Evolutionary conservation across 1,140 invertebrate genomes (phyloP).

Genomic region (Drosophila kepulauana): DNA sequence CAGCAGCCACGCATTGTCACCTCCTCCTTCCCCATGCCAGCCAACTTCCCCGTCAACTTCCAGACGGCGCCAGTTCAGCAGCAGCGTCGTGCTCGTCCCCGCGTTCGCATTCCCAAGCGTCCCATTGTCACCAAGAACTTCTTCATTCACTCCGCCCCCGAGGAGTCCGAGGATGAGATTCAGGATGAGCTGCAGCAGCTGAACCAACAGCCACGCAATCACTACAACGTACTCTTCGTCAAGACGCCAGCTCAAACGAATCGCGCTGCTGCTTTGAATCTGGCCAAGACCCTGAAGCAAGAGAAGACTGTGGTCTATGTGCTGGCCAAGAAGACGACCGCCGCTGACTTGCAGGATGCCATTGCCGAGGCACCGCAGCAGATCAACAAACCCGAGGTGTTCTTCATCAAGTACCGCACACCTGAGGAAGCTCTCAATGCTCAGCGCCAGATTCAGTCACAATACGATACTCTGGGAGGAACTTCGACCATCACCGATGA

Average conservation of each 20-base stretch:
- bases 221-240: conserved; percentile 92
- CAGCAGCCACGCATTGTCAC: conserved; percentile 27
- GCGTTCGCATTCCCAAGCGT: conserved; percentile 67
- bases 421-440: conserved; percentile 86
- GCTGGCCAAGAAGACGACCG: conserved; percentile 91
- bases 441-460: conserved; percentile 81
- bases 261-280: conserved; percentile 88
- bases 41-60: conserved; percentile 67
- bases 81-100: conserved; percentile 68
- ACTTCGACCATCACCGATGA: conserved; percentile 80
- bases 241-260: conserved; percentile 91
- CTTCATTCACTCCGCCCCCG: conserved; percentile 81
- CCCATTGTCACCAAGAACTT: conserved; percentile 83
- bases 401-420: conserved; percentile 88
- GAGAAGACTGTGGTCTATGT: conserved; percentile 95
- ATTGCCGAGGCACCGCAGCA: conserved; percentile 87
- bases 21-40: conserved; percentile 67
- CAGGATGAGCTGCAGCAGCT: conserved; percentile 76
- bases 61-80: conserved; percentile 68
- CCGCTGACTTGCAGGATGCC: conserved; percentile 91
- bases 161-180: conserved; percentile 80
- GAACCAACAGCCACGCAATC: conserved; percentile 78
- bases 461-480: conserved; percentile 80
- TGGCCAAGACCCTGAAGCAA: conserved; percentile 90
- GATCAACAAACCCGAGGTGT: conserved; percentile 87